phyloP scores from a whole-genome alignment of 2,888 invertebrate species.

The Prosopocoilus inquinatus region DNA sequence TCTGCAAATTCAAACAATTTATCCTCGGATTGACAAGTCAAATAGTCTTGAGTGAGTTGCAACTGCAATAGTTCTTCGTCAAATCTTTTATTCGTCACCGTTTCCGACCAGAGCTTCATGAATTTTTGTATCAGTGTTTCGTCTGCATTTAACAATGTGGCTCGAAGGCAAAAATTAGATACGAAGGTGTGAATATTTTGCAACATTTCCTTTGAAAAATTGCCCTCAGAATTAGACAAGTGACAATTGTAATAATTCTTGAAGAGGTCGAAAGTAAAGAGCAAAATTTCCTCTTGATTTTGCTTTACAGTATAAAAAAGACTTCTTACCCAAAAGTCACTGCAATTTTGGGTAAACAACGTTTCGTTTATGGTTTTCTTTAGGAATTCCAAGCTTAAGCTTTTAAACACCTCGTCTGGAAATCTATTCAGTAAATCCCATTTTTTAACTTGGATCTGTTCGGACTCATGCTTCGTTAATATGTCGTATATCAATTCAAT shows the following conservation, averaged over 20 bases:
- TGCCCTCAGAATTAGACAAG: background rate
- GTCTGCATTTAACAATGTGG: background rate
- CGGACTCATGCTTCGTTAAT: too few species aligned
- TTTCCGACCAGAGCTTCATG: background rate
- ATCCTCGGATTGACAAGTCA: background rate
- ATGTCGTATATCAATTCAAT: too few species aligned
- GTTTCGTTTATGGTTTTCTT: slow-evolving; percentile 1
- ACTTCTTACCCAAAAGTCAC: slow-evolving; percentile 1
- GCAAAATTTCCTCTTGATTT: slow-evolving; percentile 2
- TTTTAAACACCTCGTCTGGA: background rate
- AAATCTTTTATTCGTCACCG: background rate
- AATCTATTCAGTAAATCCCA: background rate
- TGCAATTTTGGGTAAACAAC: background rate
- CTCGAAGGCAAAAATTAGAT: background rate
- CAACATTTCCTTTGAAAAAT: background rate
- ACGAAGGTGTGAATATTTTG: background rate
- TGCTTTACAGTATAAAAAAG: background rate
- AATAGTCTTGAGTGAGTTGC: too few species aligned
- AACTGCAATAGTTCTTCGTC: background rate
- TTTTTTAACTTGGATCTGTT: too few species aligned
- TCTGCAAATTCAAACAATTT: background rate
- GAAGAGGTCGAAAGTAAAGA: background rate
- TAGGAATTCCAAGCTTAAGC: background rate
- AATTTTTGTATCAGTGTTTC: slow-evolving; percentile 1
- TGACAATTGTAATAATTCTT: background rate